phyloP scores from a whole-genome alignment of 2,797 vertebrate genomes.

The Galaxias olidus region DNA sequence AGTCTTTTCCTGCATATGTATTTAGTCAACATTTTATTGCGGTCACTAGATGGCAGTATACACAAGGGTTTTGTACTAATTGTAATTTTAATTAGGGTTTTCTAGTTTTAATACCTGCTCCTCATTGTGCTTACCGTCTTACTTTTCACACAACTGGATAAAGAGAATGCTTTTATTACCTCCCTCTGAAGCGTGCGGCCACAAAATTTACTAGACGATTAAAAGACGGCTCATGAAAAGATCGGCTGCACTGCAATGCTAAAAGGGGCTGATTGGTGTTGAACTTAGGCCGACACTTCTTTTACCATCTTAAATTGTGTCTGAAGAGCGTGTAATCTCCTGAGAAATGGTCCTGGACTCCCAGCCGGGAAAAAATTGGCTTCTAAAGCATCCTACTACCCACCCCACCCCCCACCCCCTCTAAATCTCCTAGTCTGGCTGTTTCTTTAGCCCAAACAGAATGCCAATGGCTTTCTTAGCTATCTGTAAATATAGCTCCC shows the following conservation, averaged over 20 bases:
- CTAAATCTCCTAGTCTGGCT: neutral
- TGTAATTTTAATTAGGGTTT: too few relatives aligned
- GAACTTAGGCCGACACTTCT: slow-evolving; percentile 11
- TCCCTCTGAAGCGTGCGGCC: too few relatives aligned
- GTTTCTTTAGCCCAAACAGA: slow-evolving; percentile 2
- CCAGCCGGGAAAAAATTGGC: neutral
- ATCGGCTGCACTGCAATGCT: neutral
- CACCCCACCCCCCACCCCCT: neutral
- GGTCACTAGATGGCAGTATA: too few relatives aligned
- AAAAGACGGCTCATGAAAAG: too few relatives aligned
- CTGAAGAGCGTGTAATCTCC: slow-evolving; percentile 28
- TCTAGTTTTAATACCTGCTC: too few relatives aligned
- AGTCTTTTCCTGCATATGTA: too few relatives aligned
- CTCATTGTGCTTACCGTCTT: neutral
- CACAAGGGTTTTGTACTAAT: too few relatives aligned
- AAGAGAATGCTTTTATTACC: too few relatives aligned
- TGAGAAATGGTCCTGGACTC: slow-evolving; percentile 14
- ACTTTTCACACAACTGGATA: too few relatives aligned
- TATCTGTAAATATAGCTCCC: slow-evolving; percentile 35
- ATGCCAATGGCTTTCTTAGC: slow-evolving; percentile 30
- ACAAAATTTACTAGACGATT: too few relatives aligned
- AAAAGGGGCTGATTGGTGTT: neutral
- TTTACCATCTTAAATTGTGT: slow-evolving; percentile 31
- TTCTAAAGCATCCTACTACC: neutral
- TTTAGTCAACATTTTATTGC: too few relatives aligned